Base-by-base conservation (phyloP, 2,797 vertebrate species). In the Takifugu ocellatus region DNA sequence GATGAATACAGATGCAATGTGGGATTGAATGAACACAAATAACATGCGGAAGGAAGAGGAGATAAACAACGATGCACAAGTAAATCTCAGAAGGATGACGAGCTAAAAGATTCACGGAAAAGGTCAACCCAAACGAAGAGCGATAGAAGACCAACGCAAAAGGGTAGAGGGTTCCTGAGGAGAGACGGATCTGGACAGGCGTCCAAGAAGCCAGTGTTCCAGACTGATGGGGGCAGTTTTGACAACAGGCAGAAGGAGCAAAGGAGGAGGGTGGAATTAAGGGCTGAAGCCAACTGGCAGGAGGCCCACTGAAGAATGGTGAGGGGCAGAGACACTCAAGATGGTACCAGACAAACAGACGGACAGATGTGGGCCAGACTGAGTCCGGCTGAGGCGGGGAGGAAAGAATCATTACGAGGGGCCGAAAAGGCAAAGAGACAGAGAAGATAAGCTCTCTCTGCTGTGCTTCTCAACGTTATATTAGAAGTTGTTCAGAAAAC, bases 341-440 rank as follows among this genome's bases (percentile, higher is more conserved):
- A 83, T 70, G 79, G 74, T 72, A 78, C 68, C 59, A 77, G 78
- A 82, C 82, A 21, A 81, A 74, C 71, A 56, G 60, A 65, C 49
- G 48, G 79, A 81, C 70, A 82, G 82, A 83, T 73, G 76, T 77
- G 74, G 79, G 75, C 71, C 80, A 83, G 62, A 74, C 65, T 85
- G 83, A 83, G 67, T n/a, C 44, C 44, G 17, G 65, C 71, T 67
- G 79, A 72, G 74, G 66, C 56, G 59, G 56, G 50, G 47, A 63
- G 58, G 66, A 63, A 67, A 39, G 51, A 69, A 51, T 26, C 49
- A 51, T 44, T 50, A 2, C 51, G 49, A 58, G 39, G 47, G 55
- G 60, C 26, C 39, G 54, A 46, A 49, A 33, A 56, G 51, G 21
- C 39, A 25, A 52, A 59, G 56, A 78, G 62, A 21, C 14, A 47